Evolutionary conservation across 2,113 vertebrate genomes (phyloP).

Genomic region (Neogobius melanostomus): DNA sequence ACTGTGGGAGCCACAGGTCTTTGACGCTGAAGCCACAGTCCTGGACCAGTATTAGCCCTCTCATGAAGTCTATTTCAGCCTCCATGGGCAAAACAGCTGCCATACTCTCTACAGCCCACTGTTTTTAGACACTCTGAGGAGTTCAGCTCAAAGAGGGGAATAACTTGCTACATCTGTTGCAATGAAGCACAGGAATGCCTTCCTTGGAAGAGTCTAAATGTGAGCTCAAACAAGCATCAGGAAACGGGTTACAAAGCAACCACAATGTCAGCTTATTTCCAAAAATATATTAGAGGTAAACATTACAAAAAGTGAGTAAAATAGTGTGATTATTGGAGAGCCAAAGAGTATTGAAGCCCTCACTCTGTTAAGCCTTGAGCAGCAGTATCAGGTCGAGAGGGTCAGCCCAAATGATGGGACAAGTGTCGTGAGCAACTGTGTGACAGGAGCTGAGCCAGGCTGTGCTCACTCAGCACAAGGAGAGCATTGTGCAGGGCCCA

Average conservation of each 20-base stretch:
- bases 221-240: slow-evolving; percentile 47
- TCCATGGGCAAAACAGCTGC: slow-evolving; percentile 72
- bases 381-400: slow-evolving; percentile 48
- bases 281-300: not conserved
- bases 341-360: not conserved
- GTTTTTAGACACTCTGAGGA: slow-evolving; percentile 70
- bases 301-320: not conserved
- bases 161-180: slow-evolving; percentile 76
- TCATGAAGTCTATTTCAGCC: slow-evolving; percentile 74
- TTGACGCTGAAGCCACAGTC: slow-evolving; percentile 55
- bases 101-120: slow-evolving; percentile 49
- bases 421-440: slow-evolving; percentile 75
- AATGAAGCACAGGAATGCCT: slow-evolving; percentile 78
- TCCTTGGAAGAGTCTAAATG: slow-evolving; percentile 55
- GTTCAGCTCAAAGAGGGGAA: slow-evolving; percentile 55
- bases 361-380: slow-evolving; percentile 31
- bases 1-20: slow-evolving; percentile 46
- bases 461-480: slow-evolving; percentile 66
- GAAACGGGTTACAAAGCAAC: slow-evolving; percentile 37
- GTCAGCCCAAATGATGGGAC: slow-evolving; percentile 69
- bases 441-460: slow-evolving; percentile 68
- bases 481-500: slow-evolving; percentile 59
- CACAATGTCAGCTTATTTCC: slow-evolving; percentile 15
- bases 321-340: not conserved
- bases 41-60: slow-evolving; percentile 53